Conservation (phyloP, 2,888 invertebrate species). For the Rhaphigaster nebulosa region DNA sequence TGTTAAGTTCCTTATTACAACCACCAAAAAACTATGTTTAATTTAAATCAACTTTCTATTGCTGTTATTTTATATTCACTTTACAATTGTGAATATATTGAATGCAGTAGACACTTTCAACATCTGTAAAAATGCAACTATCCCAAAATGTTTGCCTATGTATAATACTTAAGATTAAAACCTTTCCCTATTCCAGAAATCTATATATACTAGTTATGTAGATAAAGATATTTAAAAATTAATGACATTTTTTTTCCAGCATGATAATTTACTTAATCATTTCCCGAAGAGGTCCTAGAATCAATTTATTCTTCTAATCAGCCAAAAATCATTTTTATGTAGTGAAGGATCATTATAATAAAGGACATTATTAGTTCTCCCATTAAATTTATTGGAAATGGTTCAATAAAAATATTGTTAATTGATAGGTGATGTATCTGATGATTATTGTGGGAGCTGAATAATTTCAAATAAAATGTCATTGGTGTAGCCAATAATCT, state of each 20-base stretch:
- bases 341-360: no score
- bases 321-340: no score
- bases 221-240: background rate
- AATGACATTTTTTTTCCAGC: background rate
- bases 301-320: background rate
- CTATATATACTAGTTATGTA: background rate
- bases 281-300: background rate
- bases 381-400: no score
- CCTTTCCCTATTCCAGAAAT: background rate
- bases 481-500: no score
- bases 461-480: no score
- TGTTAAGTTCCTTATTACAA: background rate
- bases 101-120: background rate
- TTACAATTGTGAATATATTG: background rate
- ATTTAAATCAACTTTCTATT: constrained; percentile 12
- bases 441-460: no score
- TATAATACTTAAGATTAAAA: background rate
- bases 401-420: no score
- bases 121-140: background rate
- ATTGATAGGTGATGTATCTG: no score
- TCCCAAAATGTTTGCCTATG: background rate
- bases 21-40: background rate
- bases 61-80: background rate
- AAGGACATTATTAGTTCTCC: no score
- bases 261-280: background rate